phyloP scores from a whole-genome alignment of 2,797 vertebrate species.

The Phrynocephalus guinanensis region DNA sequence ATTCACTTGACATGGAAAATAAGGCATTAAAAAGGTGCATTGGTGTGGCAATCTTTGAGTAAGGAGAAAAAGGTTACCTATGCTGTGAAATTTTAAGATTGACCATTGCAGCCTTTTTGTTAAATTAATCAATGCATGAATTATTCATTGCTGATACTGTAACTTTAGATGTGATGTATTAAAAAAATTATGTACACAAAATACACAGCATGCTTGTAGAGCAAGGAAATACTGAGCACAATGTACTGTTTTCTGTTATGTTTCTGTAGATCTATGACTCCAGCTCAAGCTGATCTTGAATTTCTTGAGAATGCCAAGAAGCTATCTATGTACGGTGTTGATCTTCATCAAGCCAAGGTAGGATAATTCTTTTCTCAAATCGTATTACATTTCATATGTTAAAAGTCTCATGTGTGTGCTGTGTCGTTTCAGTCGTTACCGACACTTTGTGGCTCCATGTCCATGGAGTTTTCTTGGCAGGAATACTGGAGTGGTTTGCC shows the following conservation, averaged over 20 bases:
- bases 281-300: slow-evolving; percentile 95
- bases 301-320: slow-evolving; percentile 99
- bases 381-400: neutral
- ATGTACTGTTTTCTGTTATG: slow-evolving; percentile 1
- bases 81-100: neutral
- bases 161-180: neutral
- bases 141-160: neutral
- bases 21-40: too few relatives aligned
- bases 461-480: too few relatives aligned
- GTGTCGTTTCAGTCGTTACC: too few relatives aligned
- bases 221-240: neutral
- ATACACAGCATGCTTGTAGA: fast-evolving
- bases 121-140: neutral
- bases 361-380: slow-evolving; percentile 16
- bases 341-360: slow-evolving; percentile 97
- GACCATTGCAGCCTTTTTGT: neutral
- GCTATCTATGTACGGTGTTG: slow-evolving; percentile 97
- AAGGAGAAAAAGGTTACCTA: too few relatives aligned
- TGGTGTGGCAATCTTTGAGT: too few relatives aligned
- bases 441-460: too few relatives aligned
- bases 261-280: slow-evolving; percentile 89
- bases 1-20: too few relatives aligned
- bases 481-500: too few relatives aligned
- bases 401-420: neutral
- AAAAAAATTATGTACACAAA: neutral